Percentiles rank a stretch among this genome's conserved stretches.
Evolutionary conservation across 2,888 invertebrate species (phyloP).

Genomic region (Ceraclea dissimilis): DNA sequence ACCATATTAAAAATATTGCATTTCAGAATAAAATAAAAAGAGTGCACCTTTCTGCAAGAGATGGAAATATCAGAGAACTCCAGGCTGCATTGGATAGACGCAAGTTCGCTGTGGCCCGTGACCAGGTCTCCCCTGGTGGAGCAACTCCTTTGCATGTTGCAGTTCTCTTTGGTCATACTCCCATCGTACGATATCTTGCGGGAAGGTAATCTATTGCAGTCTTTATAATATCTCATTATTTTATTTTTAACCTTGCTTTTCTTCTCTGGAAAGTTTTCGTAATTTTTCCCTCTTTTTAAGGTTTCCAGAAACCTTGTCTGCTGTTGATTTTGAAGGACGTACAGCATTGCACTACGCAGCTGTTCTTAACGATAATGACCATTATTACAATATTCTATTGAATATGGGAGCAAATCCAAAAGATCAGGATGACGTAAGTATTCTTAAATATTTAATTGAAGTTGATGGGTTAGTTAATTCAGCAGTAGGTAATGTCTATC

Average conservation of each 20-base stretch:
- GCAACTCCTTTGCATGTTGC: conserved; percentile 84
- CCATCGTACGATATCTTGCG: conserved; percentile 60
- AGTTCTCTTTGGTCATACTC: conserved; percentile 75
- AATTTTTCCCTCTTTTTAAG: conserved; percentile 32
- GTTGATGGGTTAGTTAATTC: no score
- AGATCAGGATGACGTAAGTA: conserved; percentile 71
- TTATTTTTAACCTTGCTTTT: no score
- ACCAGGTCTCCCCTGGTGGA: conserved; percentile 74
- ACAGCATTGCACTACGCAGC: conserved; percentile 89
- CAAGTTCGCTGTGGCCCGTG: conserved; percentile 84
- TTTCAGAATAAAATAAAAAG: conserved; percentile 78
- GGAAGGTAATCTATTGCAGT: conserved; percentile 34
- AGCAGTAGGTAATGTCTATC: not conserved
- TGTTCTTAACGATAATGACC: conserved; percentile 75
- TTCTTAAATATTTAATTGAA: no score
- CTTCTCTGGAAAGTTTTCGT: no score
- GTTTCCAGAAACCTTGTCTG: conserved; percentile 82
- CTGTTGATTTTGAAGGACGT: conserved; percentile 69
- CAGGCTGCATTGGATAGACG: conserved; percentile 81
- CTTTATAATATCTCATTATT: not conserved
- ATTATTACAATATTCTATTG: conserved; percentile 76
- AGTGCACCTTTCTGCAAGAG: conserved; percentile 78
- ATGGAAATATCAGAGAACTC: conserved; percentile 76
- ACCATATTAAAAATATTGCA: not conserved
- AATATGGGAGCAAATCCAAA: conserved; percentile 82